phyloP scores from a whole-genome alignment of 1,140 invertebrate genomes.

The Drosophila ercepeae region DNA sequence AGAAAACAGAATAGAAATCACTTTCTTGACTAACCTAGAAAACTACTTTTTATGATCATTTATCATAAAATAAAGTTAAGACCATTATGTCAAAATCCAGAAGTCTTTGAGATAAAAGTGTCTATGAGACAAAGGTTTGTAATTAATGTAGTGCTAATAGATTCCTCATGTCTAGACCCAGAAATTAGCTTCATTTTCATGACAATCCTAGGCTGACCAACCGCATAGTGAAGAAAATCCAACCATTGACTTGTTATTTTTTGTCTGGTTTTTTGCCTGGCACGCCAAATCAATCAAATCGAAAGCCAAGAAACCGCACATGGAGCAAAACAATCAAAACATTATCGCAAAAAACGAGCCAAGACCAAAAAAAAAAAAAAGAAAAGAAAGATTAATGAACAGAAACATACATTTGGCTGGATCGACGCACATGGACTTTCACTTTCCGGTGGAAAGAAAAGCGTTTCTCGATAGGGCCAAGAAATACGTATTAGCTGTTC shows the following conservation, averaged over 20 bases:
- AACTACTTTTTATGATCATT: too few species aligned
- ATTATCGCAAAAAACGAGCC: constrained; percentile 46
- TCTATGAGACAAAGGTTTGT: not conserved
- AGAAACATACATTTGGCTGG: constrained; percentile 60
- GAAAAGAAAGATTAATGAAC: constrained; percentile 69
- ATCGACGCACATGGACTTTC: constrained; percentile 54
- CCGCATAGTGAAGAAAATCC: constrained; percentile 28
- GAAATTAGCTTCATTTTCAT: constrained; percentile 40
- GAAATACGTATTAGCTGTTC: too few species aligned
- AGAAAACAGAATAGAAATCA: constrained; percentile 15
- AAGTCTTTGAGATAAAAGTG: constrained; percentile 9
- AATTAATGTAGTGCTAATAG: not conserved
- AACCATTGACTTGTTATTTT: not conserved
- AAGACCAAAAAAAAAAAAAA: constrained; percentile 42
- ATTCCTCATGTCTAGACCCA: constrained; percentile 8
- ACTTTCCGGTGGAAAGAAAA: constrained; percentile 49
- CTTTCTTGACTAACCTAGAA: not conserved
- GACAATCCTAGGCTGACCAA: constrained; percentile 50
- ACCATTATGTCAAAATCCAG: constrained; percentile 27
- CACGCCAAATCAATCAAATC: constrained; percentile 45
- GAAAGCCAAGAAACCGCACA: constrained; percentile 33
- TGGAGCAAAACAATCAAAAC: constrained; percentile 63
- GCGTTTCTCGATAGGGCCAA: constrained; percentile 7
- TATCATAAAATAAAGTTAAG: too few species aligned
- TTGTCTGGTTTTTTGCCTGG: constrained; percentile 20